Percentiles rank a stretch among this genome's conserved stretches.
phyloP scores from a whole-genome alignment of 2,797 vertebrate species.

The Distichodus sexfasciatus region DNA sequence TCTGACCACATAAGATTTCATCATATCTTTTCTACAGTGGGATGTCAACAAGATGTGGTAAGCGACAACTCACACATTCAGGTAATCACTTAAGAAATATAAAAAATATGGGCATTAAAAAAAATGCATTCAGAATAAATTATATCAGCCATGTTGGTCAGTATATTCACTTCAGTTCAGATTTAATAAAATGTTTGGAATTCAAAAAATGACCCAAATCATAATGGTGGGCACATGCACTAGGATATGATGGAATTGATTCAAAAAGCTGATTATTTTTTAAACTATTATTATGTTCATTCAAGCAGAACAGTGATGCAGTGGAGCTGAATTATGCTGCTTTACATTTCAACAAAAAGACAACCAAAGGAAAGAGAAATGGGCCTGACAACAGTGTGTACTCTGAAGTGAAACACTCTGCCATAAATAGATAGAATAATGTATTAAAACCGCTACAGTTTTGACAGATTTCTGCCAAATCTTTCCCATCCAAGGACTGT shows the following conservation, averaged over 20 bases:
- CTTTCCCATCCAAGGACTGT: too few relatives aligned
- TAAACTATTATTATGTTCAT: neutral
- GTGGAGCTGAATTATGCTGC: constrained; percentile 27
- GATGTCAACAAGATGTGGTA: neutral
- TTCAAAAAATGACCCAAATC: too few relatives aligned
- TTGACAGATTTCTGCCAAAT: too few relatives aligned
- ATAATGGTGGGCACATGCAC: neutral
- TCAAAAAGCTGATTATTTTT: neutral
- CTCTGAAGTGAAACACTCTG: neutral
- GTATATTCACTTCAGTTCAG: too few relatives aligned
- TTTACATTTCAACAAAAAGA: constrained; percentile 4
- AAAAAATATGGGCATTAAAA: too few relatives aligned
- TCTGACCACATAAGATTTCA: too few relatives aligned
- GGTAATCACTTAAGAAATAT: too few relatives aligned
- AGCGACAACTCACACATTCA: neutral
- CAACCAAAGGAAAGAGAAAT: neutral
- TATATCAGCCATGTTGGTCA: too few relatives aligned
- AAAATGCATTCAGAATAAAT: too few relatives aligned
- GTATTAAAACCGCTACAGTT: too few relatives aligned
- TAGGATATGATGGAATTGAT: neutral
- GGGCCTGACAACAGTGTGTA: neutral
- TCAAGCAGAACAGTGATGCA: neutral
- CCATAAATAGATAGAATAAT: too few relatives aligned
- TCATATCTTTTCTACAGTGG: neutral
- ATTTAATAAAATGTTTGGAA: too few relatives aligned